Base-by-base conservation (phyloP, 2,888 invertebrate genomes). In the Caenorhabditis panamensis region DNA sequence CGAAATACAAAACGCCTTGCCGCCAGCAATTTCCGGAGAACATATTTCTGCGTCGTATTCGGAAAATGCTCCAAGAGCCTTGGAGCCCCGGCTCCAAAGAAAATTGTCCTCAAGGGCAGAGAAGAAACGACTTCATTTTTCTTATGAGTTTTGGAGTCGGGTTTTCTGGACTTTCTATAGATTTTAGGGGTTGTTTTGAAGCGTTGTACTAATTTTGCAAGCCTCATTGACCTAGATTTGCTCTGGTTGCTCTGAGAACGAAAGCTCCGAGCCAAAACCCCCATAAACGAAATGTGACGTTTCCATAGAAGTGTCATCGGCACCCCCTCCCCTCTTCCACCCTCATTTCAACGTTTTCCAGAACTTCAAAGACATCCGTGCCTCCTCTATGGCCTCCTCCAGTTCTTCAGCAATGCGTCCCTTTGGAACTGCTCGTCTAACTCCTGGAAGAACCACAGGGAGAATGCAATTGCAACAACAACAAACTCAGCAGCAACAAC, bases 351-450 rank as follows among this genome's bases (percentile, higher is more conserved):
- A 49, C 49, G 41, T 41, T 16, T 22, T 37, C 31, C 31, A 79
- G 73, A 79, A 79, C 53, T 79, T 73, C 73, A 73, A 73, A 51
- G 61, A 66, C 36, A 72, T 79, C 20, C 73, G 79, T 31, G 62
- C 73, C 16, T 63, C 73, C 8, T 63, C 66, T 28, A 79, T 79
- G 79, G 61, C 79, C 22, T 79, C 68, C 6, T 66, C 79, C 13
- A 73, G 73, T 44, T 68, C 73, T 16, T 18, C 79, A 20, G 67
- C 79, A 5, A 56, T 73, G 24, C 75, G 80, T 41, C 80, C 69
- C 6, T 80, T 80, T 28, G 80, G 80, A 47, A 80, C 80, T 16
- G 80, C 80, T 18, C 53, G 80, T 6, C 44, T 80, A 20, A 80
- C 80, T 9, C 75, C 80, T 11, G 80, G 80, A 36, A 53, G 80